Conservation (phyloP, 2,113 vertebrate species). For the Fulica atra region DNA sequence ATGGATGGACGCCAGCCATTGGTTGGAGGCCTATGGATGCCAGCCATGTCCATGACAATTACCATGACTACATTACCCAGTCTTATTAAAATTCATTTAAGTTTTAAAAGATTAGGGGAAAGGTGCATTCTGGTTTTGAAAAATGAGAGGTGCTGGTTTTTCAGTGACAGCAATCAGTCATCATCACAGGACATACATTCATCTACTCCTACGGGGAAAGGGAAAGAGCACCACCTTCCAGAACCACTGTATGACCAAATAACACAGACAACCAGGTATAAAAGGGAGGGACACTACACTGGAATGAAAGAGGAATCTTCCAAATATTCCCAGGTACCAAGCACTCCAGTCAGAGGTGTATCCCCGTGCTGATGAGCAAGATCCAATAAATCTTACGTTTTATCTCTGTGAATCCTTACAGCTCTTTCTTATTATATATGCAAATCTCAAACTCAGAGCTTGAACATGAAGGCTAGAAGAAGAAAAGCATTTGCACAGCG, state of each 20-base stretch:
- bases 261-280: background rate
- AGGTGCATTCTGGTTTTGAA: background rate
- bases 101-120: background rate
- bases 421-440: background rate
- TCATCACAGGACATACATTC: background rate
- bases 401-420: background rate
- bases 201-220: background rate
- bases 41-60: background rate
- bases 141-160: background rate
- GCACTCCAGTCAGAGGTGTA: background rate
- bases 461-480: background rate
- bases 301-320: background rate
- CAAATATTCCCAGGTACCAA: background rate
- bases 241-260: background rate
- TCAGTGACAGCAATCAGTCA: background rate
- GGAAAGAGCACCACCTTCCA: background rate
- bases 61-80: background rate
- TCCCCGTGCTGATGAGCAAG: background rate
- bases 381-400: background rate
- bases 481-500: background rate
- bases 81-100: background rate
- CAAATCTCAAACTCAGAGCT: background rate
- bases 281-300: background rate
- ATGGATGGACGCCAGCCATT: background rate
- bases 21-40: background rate